Evolutionary conservation across 2,888 invertebrate genomes (phyloP), one percentile per base, ranked within the genome.

Genomic region (Pterostichus niger): DNA sequence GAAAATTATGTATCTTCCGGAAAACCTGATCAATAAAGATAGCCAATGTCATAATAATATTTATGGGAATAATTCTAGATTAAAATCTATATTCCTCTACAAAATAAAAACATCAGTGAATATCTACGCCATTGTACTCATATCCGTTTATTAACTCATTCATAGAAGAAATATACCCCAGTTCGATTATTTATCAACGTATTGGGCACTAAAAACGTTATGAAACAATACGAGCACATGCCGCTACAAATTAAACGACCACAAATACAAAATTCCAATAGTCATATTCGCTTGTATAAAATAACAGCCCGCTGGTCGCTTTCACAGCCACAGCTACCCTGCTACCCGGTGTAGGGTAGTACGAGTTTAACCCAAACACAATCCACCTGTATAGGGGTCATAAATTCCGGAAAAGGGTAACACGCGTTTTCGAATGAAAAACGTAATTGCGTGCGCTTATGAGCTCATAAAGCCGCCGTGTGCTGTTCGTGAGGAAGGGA

Each of bases 401-500:
- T 71, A 71, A 71, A 71, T 71, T 71, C 44, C 68, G 6, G 68
- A 71, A 24, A 71, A 71, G 68, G 68, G 68, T 71, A 64, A 71
- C 44, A 71, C 68, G 68, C 68, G 68, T 71, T 44, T 64, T 15
- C 68, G n/a, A 71, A 44, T 71, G 68, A 71, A 71, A 71, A 71
- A 71, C 68, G 78, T 78, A 61, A 78, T 78, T 78, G 78, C 78
- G 68, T 61, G 46, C 78, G 78, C 78, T 78, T 78, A 78, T 78
- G 78, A 78, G 78, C 78, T 61, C 78, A 61, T 78, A 78, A 78
- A 59, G 40, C 46, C 75, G 24, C 44, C 46, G 17, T 49, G 9
- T 56, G 56, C 13, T 3, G 44, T 44, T 40, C 68, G 68, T 44
- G 44, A 46, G 13, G 10, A 44, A 40, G 40, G 40, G 64, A 35